Percentiles rank a stretch among this genome's conserved stretches.
phyloP scores from a whole-genome alignment of 2,888 invertebrate species.

The Apamea monoglypha region DNA sequence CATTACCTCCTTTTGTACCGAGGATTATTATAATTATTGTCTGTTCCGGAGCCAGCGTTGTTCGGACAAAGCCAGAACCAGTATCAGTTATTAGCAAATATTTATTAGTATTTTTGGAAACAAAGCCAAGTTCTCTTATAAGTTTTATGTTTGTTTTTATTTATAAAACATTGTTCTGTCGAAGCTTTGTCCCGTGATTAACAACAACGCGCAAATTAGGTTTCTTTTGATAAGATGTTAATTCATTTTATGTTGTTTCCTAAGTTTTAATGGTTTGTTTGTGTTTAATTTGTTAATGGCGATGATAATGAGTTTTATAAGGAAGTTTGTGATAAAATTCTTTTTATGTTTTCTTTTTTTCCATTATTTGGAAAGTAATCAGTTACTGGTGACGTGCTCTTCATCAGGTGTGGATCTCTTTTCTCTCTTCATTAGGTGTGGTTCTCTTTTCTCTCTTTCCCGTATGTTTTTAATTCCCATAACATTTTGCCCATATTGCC shows the following conservation, averaged over 20 bases:
- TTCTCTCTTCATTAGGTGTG: not conserved
- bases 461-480: not conserved
- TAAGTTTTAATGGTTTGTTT: constrained; percentile 60
- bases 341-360: constrained; percentile 25
- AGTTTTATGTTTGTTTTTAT: constrained; percentile 32
- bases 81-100: constrained; percentile 51
- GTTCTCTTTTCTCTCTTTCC: not conserved
- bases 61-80: constrained; percentile 15
- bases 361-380: constrained; percentile 6
- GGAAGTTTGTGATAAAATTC: constrained; percentile 32
- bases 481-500: not conserved
- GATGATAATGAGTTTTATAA: constrained; percentile 56
- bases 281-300: constrained; percentile 53
- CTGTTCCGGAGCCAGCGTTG: constrained; percentile 44
- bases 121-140: constrained; percentile 20
- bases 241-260: constrained; percentile 54
- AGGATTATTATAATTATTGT: constrained; percentile 67
- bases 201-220: constrained; percentile 51
- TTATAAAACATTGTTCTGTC: constrained; percentile 40
- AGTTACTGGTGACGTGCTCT: not conserved
- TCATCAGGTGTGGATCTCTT: not conserved
- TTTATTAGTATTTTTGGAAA: constrained; percentile 46
- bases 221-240: constrained; percentile 62
- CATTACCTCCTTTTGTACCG: constrained; percentile 66
- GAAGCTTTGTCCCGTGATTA: constrained; percentile 59